A percentile compares a stretch with the other conserved stretches of the same genome.
Conservation (phyloP, 1,140 invertebrate genomes). For the Drosophila navojoa region DNA sequence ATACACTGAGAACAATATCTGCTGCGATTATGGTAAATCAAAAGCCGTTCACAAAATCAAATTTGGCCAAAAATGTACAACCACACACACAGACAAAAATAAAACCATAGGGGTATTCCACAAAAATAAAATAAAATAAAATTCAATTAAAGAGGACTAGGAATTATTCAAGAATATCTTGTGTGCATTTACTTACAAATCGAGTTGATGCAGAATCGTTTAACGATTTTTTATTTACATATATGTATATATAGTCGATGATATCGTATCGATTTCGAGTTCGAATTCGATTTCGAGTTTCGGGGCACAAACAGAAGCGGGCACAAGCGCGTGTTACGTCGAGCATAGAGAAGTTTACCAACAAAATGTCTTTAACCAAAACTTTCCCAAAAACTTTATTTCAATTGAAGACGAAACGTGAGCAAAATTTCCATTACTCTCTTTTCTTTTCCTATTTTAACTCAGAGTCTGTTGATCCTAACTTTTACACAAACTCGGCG, state of each 20-base stretch:
- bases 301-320: slow-evolving; percentile 73
- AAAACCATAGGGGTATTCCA: neutral
- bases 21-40: slow-evolving; percentile 23
- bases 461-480: slow-evolving; percentile 5
- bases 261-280: slow-evolving; percentile 36
- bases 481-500: slow-evolving; percentile 53
- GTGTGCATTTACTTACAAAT: slow-evolving; percentile 75
- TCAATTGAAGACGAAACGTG: slow-evolving; percentile 75
- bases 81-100: slow-evolving; percentile 42
- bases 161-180: slow-evolving; percentile 27
- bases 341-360: slow-evolving; percentile 66
- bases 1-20: slow-evolving; percentile 43
- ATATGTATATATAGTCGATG: slow-evolving; percentile 36
- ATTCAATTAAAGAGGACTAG: slow-evolving; percentile 26
- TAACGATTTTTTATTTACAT: slow-evolving; percentile 19
- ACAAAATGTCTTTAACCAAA: slow-evolving; percentile 63
- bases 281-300: slow-evolving; percentile 39
- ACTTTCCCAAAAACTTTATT: slow-evolving; percentile 69
- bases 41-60: slow-evolving; percentile 38
- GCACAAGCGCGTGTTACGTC: slow-evolving; percentile 75
- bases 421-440: neutral
- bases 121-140: slow-evolving; percentile 21
- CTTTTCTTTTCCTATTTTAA: too few relatives aligned
- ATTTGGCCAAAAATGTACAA: slow-evolving; percentile 14
- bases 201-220: slow-evolving; percentile 45